Evolutionary conservation across 2,888 invertebrate species (phyloP).

Genomic region (Leucophora obtusa): DNA sequence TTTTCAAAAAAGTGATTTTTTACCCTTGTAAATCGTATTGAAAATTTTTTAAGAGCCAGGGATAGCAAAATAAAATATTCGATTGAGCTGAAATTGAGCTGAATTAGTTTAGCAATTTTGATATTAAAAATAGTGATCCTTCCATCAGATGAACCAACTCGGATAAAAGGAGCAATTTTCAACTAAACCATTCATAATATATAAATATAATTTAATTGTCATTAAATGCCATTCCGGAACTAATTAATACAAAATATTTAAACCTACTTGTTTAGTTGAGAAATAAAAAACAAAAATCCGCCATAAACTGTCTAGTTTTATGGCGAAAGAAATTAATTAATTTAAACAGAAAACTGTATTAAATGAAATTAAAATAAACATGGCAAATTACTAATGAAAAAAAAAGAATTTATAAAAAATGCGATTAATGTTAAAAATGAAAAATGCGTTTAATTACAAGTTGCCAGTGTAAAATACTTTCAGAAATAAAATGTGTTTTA

Average conservation of each 20-base stretch:
- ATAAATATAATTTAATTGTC: slow-evolving; percentile 3
- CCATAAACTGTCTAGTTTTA: slow-evolving; percentile 21
- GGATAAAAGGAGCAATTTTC: too few relatives aligned
- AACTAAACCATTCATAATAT: too few relatives aligned
- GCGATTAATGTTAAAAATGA: slow-evolving; percentile 57
- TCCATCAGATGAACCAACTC: too few relatives aligned
- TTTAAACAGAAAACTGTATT: slow-evolving; percentile 7
- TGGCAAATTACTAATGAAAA: slow-evolving; percentile 28
- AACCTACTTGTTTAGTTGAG: slow-evolving; percentile 17
- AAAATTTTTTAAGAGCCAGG: too few relatives aligned
- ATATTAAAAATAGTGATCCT: too few relatives aligned
- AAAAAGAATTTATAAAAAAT: slow-evolving; percentile 37
- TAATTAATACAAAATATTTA: slow-evolving; percentile 44
- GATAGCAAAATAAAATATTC: too few relatives aligned
- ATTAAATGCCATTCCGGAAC: slow-evolving; percentile 46
- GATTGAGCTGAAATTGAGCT: too few relatives aligned
- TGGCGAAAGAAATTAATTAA: slow-evolving; percentile 22
- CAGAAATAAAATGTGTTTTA: slow-evolving; percentile 20
- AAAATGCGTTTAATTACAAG: slow-evolving; percentile 61
- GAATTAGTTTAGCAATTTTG: too few relatives aligned
- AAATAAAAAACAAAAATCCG: slow-evolving; percentile 19
- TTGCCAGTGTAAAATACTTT: slow-evolving; percentile 30
- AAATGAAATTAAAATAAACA: slow-evolving; percentile 30
- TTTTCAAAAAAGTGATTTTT: too few relatives aligned
- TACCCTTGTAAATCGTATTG: too few relatives aligned